A percentile compares a stretch with the other conserved stretches of the same genome.
phyloP scores from a whole-genome alignment of 1,140 invertebrate species.

The Gonioctena quinquepunctata region DNA sequence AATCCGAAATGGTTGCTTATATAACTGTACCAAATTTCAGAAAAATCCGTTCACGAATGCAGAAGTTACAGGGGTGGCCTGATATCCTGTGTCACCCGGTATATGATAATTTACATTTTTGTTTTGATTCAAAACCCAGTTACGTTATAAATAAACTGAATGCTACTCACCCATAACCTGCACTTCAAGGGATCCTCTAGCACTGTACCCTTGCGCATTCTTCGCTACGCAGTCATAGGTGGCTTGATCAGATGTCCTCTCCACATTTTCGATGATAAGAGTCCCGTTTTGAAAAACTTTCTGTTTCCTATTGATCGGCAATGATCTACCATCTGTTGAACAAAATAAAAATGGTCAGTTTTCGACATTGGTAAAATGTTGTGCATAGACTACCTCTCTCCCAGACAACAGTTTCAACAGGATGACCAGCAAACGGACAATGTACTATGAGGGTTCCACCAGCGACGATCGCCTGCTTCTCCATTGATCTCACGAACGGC shows the following conservation, averaged over 20 bases:
- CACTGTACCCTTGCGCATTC: constrained; percentile 87
- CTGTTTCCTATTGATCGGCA: constrained; percentile 94
- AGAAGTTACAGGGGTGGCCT: too few species aligned
- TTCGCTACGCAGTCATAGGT: constrained; percentile 92
- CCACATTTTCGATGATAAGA: constrained; percentile 91
- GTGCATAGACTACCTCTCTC: constrained; percentile 74
- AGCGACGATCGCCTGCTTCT: constrained; percentile 92
- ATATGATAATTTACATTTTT: too few species aligned
- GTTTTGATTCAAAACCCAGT: too few species aligned
- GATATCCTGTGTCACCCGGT: too few species aligned
- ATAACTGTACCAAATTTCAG: too few species aligned
- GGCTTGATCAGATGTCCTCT: constrained; percentile 89
- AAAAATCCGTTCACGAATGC: too few species aligned
- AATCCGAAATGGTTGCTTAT: too few species aligned
- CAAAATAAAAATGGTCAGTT: too few species aligned
- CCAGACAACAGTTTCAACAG: constrained; percentile 92
- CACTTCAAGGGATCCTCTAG: constrained; percentile 84
- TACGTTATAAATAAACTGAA: too few species aligned
- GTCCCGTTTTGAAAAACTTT: constrained; percentile 93
- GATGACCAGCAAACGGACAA: constrained; percentile 93
- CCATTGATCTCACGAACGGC: constrained; percentile 88
- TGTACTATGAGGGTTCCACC: constrained; percentile 86
- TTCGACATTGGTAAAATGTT: too few species aligned
- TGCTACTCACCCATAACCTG: constrained; percentile 91
- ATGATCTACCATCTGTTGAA: constrained; percentile 64